phyloP scores from a whole-genome alignment of 1,140 invertebrate species.

The Mamestra configurata region DNA sequence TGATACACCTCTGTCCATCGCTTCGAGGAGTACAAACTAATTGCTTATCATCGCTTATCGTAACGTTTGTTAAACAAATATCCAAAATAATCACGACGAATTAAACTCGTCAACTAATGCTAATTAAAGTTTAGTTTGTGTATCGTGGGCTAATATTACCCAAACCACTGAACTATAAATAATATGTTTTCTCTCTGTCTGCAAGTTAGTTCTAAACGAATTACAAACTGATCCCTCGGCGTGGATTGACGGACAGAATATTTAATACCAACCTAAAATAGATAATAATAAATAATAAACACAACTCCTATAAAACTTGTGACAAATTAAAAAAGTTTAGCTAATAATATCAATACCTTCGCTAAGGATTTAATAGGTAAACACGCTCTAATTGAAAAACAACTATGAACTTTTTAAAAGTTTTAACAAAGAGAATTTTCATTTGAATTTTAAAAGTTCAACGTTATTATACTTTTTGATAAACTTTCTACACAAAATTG shows the following conservation, averaged over 20 bases:
- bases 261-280: background rate
- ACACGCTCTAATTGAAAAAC: background rate
- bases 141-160: background rate
- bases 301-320: background rate
- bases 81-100: background rate
- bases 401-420: background rate
- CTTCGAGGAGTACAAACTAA: background rate
- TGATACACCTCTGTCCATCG: no score
- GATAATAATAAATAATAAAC: background rate
- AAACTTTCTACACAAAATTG: no score
- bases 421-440: background rate
- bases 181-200: background rate
- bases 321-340: constrained; percentile 15
- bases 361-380: background rate
- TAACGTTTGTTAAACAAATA: background rate
- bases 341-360: background rate
- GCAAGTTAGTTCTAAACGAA: background rate
- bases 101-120: background rate
- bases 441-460: background rate
- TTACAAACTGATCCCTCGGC: background rate
- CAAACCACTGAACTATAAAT: background rate
- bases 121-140: background rate
- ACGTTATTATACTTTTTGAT: no score
- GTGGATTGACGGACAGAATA: background rate
- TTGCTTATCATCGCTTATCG: background rate